Evolutionary conservation across 2,113 vertebrate genomes (phyloP), one percentile per base, ranked within the genome.

Genomic region (Nyctibius bracteatus): DNA sequence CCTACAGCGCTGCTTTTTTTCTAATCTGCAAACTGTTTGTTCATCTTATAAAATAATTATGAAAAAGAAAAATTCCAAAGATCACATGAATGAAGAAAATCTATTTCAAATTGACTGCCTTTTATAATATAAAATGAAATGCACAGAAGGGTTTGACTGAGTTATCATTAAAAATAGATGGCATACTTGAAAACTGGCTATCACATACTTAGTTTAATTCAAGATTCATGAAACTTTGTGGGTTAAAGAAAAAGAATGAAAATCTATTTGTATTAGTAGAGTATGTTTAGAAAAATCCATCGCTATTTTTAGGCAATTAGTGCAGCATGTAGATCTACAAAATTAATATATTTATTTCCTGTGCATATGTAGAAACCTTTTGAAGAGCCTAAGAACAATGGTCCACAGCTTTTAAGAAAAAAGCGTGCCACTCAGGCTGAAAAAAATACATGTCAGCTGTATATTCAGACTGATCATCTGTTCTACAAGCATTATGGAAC

Each of bases 401-500:
- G 97, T 59, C 99, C 99, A 31, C 97, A 99, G 90, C 96, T 99
- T 90, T 96, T 99, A 94, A 98, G 99, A 93, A 99, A 82, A 91
- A 99, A 98, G 51, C 98, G 99, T 92, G 99, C 99, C 18, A 97
- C 98, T 11, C 98, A 97, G 81, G 98, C 97, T 75, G 99, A 99
- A 94, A 99, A 98, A 94, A 99, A 99, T 95, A 99, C 99, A 0
- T 99, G 99, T 81, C 99, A 99, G 96, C 98, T 99, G 49, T 99
- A 99, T 86, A 99, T 99, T 97, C 99, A 99, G 97, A 99, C 99
- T 5, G 99, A 99, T 96, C 99, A 99, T 93, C 97, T 99, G 13
- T 99, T 99, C 95, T 98, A 92, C 91, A 98, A 97, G 70, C 98
- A 98, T 94, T 99, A 99, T 6, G 98, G 98, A 85, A 98, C 98